These are phyloP conservation scores for Tinamus guttatus DNA, from an alignment of 2,113 vertebrate genomes.

Conservation along the genomic window DNA sequence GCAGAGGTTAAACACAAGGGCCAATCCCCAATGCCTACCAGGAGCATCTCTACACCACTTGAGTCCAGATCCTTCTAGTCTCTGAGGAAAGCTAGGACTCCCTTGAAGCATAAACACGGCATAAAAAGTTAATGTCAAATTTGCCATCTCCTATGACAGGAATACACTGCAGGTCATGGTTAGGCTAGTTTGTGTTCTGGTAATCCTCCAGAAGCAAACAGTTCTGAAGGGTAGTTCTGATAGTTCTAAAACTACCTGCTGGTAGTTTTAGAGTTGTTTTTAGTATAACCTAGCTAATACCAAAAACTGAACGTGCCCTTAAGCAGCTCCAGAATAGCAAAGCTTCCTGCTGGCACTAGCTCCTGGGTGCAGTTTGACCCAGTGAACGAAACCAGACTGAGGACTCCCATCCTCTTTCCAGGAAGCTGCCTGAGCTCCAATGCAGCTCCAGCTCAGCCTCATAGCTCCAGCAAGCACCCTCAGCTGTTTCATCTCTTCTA, in stretches of 20 bases:
- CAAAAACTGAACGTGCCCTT: neutral
- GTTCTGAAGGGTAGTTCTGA: neutral
- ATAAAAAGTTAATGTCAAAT: neutral
- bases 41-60: rapidly evolving
- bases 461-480: neutral
- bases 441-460: neutral
- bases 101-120: rapidly evolving
- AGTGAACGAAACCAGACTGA: neutral
- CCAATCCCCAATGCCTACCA: neutral
- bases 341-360: neutral
- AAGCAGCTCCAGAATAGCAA: neutral
- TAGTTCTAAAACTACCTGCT: too few species aligned
- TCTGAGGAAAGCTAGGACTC: neutral
- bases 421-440: neutral
- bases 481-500: neutral
- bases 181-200: neutral
- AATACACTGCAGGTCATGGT: neutral
- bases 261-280: neutral
- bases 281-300: neutral
- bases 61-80: neutral
- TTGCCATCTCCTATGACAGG: neutral
- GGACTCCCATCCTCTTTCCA: neutral
- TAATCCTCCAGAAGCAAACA: neutral
- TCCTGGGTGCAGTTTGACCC: neutral
- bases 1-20: neutral